Conservation (phyloP, 2,113 vertebrate species). For the Burhinus oedicnemus region DNA sequence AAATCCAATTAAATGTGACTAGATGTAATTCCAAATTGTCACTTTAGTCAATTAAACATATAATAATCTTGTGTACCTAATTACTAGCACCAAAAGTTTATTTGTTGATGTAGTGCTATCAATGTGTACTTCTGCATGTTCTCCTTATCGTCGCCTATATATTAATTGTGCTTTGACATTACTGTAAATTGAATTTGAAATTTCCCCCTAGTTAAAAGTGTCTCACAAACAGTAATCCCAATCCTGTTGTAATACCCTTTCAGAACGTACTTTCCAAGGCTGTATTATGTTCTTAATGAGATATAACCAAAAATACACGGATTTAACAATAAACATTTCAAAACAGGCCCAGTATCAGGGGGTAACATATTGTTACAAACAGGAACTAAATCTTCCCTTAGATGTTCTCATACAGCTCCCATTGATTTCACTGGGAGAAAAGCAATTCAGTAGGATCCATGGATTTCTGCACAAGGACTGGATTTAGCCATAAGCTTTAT, state of each 20-base stretch:
- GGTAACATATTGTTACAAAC: constrained; percentile 29
- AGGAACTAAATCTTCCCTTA: constrained; percentile 50
- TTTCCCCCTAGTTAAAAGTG: constrained; percentile 71
- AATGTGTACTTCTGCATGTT: constrained; percentile 62
- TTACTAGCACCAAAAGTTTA: constrained; percentile 79
- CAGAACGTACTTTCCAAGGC: constrained; percentile 61
- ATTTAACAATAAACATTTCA: constrained; percentile 65
- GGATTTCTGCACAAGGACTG: constrained; percentile 14
- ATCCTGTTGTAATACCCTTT: constrained; percentile 67
- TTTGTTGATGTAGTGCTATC: constrained; percentile 79
- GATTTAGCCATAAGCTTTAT: constrained; percentile 46
- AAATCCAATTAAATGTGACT: constrained; percentile 85
- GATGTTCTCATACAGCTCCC: constrained; percentile 18
- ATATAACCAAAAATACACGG: constrained; percentile 54
- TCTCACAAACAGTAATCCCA: constrained; percentile 68
- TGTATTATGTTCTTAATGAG: constrained; percentile 67
- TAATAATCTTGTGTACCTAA: constrained; percentile 83
- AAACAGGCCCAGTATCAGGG: constrained; percentile 38
- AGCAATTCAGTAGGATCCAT: constrained; percentile 18
- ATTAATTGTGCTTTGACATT: constrained; percentile 78
- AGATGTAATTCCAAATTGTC: constrained; percentile 84
- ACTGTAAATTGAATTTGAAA: constrained; percentile 80
- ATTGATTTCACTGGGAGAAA: constrained; percentile 39
- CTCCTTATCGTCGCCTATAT: constrained; percentile 73
- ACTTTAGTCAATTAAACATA: constrained; percentile 84